phyloP scores from a whole-genome alignment of 2,797 vertebrate genomes.

The Acrocephalus scirpaceus region DNA sequence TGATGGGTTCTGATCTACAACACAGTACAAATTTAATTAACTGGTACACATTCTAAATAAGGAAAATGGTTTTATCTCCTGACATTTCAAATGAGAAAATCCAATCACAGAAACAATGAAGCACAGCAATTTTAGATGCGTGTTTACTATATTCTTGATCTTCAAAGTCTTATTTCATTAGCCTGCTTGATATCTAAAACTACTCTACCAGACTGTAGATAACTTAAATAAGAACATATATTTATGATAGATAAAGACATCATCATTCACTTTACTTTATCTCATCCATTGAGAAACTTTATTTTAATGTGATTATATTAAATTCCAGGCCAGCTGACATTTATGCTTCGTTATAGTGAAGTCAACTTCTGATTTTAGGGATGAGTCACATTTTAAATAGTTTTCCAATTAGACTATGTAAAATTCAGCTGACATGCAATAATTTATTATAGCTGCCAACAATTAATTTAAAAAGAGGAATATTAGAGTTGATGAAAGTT shows the following conservation, averaged over 20 bases:
- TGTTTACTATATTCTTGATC: neutral
- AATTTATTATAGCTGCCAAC: neutral
- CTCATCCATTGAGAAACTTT: neutral
- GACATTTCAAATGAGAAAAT: constrained; percentile 43
- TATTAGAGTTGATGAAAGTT: neutral
- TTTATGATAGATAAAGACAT: neutral
- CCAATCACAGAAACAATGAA: constrained; percentile 26
- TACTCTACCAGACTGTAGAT: neutral
- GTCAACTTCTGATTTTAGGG: neutral
- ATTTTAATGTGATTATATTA: neutral
- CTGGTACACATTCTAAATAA: constrained; percentile 31
- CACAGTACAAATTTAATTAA: constrained; percentile 45
- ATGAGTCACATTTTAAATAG: neutral
- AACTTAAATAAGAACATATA: neutral
- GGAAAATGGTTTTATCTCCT: neutral
- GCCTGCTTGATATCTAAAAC: neutral
- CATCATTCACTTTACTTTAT: constrained; percentile 6
- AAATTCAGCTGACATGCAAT: neutral
- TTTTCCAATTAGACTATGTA: neutral
- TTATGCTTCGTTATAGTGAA: neutral
- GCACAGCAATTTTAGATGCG: neutral
- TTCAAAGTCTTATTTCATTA: constrained; percentile 14
- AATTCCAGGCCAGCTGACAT: neutral
- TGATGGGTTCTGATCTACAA: neutral
- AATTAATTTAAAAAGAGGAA: neutral